Evolutionary conservation across 2,797 vertebrate species (phyloP).

Genomic region (Cetoscarus ocellatus): DNA sequence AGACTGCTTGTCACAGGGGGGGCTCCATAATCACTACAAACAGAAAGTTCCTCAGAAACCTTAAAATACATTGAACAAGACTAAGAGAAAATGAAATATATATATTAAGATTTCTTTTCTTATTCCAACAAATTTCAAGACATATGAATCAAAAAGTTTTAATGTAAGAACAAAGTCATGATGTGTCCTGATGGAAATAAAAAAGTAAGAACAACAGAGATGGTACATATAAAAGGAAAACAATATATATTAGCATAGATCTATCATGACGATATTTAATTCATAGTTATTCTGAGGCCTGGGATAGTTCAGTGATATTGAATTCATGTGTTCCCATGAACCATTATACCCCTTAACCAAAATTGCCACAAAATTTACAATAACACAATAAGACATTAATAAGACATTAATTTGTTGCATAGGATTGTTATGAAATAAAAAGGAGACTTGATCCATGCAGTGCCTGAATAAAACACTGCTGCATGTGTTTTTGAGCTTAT

Average conservation of each 20-base stretch:
- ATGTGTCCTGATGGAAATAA: slow-evolving; percentile 4
- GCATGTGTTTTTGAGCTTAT: neutral
- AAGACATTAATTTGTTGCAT: slow-evolving; percentile 9
- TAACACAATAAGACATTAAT: slow-evolving; percentile 18
- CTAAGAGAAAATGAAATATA: slow-evolving; percentile 22
- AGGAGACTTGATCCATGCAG: neutral
- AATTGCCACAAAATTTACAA: slow-evolving; percentile 27
- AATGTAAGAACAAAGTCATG: neutral
- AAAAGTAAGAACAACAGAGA: neutral
- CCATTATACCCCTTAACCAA: slow-evolving; percentile 2
- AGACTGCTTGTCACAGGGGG: too few relatives aligned
- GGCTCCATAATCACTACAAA: too few relatives aligned
- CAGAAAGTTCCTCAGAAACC: too few relatives aligned
- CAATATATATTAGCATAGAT: neutral
- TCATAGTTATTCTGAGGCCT: slow-evolving; percentile 4
- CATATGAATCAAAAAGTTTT: slow-evolving; percentile 18
- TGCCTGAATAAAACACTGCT: slow-evolving; percentile 24
- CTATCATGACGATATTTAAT: neutral
- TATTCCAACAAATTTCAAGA: slow-evolving; percentile 28
- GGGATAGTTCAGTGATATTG: slow-evolving; percentile 5
- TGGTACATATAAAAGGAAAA: neutral
- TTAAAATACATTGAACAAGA: slow-evolving; percentile 16
- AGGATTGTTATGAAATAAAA: slow-evolving; percentile 2
- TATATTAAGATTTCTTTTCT: slow-evolving; percentile 45
- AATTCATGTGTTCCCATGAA: neutral